phyloP scores from a whole-genome alignment of 2,113 vertebrate genomes.

The Nipponia nippon region DNA sequence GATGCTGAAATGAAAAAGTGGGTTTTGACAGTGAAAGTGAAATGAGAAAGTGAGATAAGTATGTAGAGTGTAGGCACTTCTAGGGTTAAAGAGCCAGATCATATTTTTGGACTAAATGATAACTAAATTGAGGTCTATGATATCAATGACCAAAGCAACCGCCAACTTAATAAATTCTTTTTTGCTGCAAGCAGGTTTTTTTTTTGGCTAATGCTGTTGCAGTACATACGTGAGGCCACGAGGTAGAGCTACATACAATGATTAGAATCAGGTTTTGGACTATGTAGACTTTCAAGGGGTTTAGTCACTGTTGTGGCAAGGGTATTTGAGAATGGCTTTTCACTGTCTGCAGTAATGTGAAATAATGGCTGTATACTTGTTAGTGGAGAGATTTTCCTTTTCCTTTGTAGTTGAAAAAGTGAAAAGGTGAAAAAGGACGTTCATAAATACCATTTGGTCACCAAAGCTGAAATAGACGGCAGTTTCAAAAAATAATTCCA shows the following conservation, averaged over 20 bases:
- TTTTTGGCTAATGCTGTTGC: neutral
- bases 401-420: neutral
- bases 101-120: accelerated
- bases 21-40: neutral
- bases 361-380: neutral
- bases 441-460: neutral
- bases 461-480: neutral
- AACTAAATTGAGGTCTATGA: accelerated
- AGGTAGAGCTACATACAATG: constrained; percentile 20
- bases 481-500: neutral
- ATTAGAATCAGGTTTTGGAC: neutral
- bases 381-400: neutral
- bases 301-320: neutral
- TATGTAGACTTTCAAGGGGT: neutral
- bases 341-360: neutral
- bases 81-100: neutral
- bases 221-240: neutral
- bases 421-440: neutral
- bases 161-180: too few species aligned
- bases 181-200: neutral
- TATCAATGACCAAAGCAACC: neutral
- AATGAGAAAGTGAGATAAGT: neutral
- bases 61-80: neutral
- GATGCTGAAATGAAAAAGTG: neutral
- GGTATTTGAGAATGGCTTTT: neutral